Evolutionary conservation across 1,140 invertebrate species (phyloP).

Genomic region (Ylistrum balloti): DNA sequence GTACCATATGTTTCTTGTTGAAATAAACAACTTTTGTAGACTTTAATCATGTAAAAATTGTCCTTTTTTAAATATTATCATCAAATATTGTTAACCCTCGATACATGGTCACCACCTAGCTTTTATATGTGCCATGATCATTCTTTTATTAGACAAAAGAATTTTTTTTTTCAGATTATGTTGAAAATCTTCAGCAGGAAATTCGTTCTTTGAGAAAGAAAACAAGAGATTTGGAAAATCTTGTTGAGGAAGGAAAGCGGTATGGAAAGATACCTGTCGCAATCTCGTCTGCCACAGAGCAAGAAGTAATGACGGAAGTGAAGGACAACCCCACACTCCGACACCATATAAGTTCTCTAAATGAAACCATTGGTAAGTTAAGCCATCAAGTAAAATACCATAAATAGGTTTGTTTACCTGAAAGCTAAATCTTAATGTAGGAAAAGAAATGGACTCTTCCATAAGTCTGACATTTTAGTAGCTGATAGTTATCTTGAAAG

Average conservation of each 20-base stretch:
- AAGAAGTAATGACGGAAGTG: slow-evolving; percentile 69
- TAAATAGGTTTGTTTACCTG: background rate
- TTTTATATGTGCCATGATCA: too few relatives aligned
- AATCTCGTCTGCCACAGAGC: slow-evolving; percentile 51
- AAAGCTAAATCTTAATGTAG: too few relatives aligned
- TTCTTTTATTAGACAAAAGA: background rate
- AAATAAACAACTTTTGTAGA: too few relatives aligned
- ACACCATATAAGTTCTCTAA: slow-evolving; percentile 78
- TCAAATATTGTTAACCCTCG: too few relatives aligned
- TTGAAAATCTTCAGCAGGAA: slow-evolving; percentile 73
- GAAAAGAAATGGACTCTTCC: too few relatives aligned
- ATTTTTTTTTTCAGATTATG: slow-evolving; percentile 70
- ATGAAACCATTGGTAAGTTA: slow-evolving; percentile 78
- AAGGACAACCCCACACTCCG: slow-evolving; percentile 74
- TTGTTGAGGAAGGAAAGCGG: slow-evolving; percentile 66
- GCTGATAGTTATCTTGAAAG: too few relatives aligned
- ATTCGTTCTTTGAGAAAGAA: slow-evolving; percentile 72
- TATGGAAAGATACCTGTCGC: slow-evolving; percentile 65
- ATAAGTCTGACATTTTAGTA: too few relatives aligned
- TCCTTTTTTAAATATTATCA: too few relatives aligned
- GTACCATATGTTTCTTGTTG: too few relatives aligned
- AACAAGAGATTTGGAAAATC: slow-evolving; percentile 72
- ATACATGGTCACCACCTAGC: too few relatives aligned
- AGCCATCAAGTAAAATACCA: background rate
- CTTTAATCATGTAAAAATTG: too few relatives aligned